These are phyloP conservation scores for Coendou prehensilis DNA, from an alignment of 2,797 vertebrate genomes.

Conservation along the genomic window DNA sequence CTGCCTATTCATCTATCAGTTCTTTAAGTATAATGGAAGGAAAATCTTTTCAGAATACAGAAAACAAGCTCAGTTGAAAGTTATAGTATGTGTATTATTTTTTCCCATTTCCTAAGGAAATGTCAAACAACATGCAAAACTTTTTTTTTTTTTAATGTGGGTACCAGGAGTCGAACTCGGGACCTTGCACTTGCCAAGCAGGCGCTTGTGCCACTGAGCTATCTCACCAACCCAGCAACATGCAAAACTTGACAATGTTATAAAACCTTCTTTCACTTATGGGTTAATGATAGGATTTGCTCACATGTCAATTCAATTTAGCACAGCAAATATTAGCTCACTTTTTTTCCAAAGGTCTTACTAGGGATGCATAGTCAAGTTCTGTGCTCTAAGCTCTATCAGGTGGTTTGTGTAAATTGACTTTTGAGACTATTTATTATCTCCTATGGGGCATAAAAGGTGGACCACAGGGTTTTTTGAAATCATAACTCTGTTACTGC, in stretches of 20 bases:
- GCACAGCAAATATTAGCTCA: background rate
- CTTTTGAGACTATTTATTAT: background rate
- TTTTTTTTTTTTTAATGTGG: no score
- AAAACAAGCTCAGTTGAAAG: background rate
- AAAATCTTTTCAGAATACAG: background rate
- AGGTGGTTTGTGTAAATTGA: background rate
- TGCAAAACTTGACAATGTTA: background rate
- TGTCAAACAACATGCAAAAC: background rate
- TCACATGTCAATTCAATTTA: background rate
- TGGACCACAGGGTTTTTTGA: background rate
- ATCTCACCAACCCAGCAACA: background rate
- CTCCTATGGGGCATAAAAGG: background rate
- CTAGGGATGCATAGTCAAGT: background rate
- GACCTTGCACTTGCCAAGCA: no score
- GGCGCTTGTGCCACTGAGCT: no score
- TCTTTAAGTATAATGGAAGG: background rate
- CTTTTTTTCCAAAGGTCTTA: background rate
- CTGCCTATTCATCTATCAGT: background rate
- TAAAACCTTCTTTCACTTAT: background rate
- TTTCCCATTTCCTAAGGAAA: background rate
- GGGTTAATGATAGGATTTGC: background rate
- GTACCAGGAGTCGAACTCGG: no score
- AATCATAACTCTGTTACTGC: background rate
- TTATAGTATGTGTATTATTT: no score
- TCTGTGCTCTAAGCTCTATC: background rate